These are phyloP conservation scores for Melanargia galathea DNA, from an alignment of 2,888 invertebrate species.

Conservation along the genomic window DNA sequence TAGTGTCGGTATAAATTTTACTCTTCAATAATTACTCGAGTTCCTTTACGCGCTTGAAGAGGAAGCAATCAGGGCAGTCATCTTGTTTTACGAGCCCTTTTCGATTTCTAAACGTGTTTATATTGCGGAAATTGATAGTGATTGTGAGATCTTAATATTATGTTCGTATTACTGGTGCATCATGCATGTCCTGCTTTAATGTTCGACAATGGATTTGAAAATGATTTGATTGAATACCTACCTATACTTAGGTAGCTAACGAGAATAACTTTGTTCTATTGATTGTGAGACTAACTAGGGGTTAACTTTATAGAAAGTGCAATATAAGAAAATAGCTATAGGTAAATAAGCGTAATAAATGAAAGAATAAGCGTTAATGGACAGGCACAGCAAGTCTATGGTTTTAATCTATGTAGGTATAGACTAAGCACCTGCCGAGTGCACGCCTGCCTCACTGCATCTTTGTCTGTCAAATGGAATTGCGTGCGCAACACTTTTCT, in stretches of 20 bases:
- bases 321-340: neutral
- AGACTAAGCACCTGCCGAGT: no score
- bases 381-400: no score
- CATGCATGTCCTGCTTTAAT: conserved; percentile 12
- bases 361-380: no score
- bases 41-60: conserved; percentile 55
- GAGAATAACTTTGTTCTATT: neutral
- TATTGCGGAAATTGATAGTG: conserved; percentile 52
- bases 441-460: no score
- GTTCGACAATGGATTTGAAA: neutral
- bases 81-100: conserved; percentile 66
- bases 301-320: neutral
- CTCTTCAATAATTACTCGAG: conserved; percentile 67
- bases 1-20: conserved; percentile 71
- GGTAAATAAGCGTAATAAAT: no score
- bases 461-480: no score
- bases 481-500: no score
- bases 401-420: no score
- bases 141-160: conserved; percentile 35
- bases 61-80: conserved; percentile 66
- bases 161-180: neutral
- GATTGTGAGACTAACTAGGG: neutral
- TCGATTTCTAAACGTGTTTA: conserved; percentile 66
- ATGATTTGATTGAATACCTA: neutral
- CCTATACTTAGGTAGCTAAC: neutral